Conservation (phyloP, 1,140 invertebrate genomes). For the Solenopsis invicta region DNA sequence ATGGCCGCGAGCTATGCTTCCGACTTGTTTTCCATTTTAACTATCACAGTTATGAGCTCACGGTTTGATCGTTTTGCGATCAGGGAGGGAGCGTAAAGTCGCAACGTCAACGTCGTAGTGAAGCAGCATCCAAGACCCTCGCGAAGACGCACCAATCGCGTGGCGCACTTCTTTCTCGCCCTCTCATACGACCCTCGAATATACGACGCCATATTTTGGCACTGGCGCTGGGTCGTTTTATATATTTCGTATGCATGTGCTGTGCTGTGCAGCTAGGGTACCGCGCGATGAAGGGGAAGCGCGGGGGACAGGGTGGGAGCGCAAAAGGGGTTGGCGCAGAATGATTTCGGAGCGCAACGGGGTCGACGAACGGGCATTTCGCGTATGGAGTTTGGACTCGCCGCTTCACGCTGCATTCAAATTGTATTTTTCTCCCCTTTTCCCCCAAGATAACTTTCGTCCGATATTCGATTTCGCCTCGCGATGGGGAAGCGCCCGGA, state of each 20-base stretch:
- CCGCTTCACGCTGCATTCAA: slow-evolving; percentile 75
- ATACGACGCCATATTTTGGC: slow-evolving; percentile 70
- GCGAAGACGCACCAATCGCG: slow-evolving; percentile 38
- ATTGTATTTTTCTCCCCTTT: slow-evolving; percentile 69
- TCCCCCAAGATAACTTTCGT: slow-evolving; percentile 62
- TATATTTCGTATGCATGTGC: slow-evolving; percentile 80
- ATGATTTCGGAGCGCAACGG: slow-evolving; percentile 16
- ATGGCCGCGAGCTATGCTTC: slow-evolving; percentile 8
- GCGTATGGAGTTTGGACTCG: slow-evolving; percentile 37
- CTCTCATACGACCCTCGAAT: slow-evolving; percentile 30
- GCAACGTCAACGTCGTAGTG: background rate
- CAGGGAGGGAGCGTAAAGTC: slow-evolving; percentile 21
- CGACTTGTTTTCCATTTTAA: slow-evolving; percentile 47
- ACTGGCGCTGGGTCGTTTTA: slow-evolving; percentile 49
- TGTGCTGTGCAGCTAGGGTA: slow-evolving; percentile 33
- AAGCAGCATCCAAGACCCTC: background rate
- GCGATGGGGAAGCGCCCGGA: slow-evolving; percentile 25
- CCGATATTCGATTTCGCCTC: slow-evolving; percentile 46
- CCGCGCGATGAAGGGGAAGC: background rate
- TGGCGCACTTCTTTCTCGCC: background rate
- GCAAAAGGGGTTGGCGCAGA: background rate
- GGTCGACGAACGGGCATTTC: slow-evolving; percentile 30
- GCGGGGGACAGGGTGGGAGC: background rate
- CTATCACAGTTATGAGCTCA: slow-evolving; percentile 10
- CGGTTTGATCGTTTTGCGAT: slow-evolving; percentile 36